phyloP scores from a whole-genome alignment of 1,140 invertebrate species.

The Rhynchophorus ferrugineus region DNA sequence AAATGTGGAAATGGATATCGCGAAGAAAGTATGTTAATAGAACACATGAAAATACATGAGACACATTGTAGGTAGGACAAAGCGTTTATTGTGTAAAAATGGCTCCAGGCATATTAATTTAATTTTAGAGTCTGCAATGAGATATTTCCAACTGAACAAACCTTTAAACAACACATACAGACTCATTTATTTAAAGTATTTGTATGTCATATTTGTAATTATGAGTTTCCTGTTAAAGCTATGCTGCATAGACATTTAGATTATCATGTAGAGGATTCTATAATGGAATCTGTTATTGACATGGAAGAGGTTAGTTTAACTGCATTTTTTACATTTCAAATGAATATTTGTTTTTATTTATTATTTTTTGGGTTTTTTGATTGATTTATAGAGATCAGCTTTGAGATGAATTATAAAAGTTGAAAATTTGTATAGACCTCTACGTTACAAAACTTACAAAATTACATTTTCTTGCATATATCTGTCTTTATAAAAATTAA shows the following conservation, averaged over 20 bases:
- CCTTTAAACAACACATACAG: slow-evolving; percentile 23
- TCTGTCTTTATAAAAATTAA: no score
- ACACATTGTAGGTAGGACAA: slow-evolving; percentile 18
- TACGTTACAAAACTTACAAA: no score
- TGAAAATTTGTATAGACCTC: no score
- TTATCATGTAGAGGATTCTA: slow-evolving; percentile 19
- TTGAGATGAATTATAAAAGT: no score
- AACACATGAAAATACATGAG: slow-evolving; percentile 26
- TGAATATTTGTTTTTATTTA: neutral
- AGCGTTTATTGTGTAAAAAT: no score
- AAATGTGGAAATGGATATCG: slow-evolving; percentile 26
- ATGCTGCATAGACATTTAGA: slow-evolving; percentile 21
- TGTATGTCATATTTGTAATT: slow-evolving; percentile 21
- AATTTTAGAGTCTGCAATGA: slow-evolving; percentile 21
- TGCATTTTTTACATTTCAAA: slow-evolving; percentile 1
- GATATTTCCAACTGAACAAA: slow-evolving; percentile 18
- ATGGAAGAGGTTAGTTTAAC: slow-evolving; percentile 21
- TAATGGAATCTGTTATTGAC: slow-evolving; percentile 23
- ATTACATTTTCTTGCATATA: no score
- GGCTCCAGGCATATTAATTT: neutral
- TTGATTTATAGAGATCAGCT: neutral
- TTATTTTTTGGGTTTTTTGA: neutral
- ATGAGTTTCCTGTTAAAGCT: slow-evolving; percentile 18
- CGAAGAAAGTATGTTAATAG: slow-evolving; percentile 12
- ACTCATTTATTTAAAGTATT: slow-evolving; percentile 22